Percentiles rank a stretch among this genome's conserved stretches.
These are phyloP conservation scores for Nematolebias whitei DNA, from an alignment of 2,113 vertebrate genomes.

Conservation along the genomic window DNA sequence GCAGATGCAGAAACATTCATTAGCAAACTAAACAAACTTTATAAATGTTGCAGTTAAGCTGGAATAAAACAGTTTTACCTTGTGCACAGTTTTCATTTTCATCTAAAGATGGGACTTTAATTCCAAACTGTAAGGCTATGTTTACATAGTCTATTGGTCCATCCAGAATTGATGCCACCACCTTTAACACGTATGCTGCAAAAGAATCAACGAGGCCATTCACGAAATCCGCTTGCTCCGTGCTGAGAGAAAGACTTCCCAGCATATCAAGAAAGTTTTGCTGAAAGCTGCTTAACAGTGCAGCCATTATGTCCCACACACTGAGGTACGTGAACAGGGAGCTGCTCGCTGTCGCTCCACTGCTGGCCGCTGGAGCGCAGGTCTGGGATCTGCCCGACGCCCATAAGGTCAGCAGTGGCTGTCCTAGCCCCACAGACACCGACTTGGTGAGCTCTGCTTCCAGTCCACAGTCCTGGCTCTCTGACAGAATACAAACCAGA, in stretches of 20 bases:
- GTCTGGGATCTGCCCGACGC: conserved; percentile 62
- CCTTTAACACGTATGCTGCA: conserved; percentile 47
- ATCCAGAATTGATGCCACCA: conserved; percentile 52
- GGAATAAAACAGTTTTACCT: conserved; percentile 60
- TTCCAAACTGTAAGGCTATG: conserved; percentile 75
- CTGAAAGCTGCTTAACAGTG: conserved; percentile 35
- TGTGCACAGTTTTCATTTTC: conserved; percentile 68
- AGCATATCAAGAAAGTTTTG: conserved; percentile 55
- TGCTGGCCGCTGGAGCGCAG: conserved; percentile 31
- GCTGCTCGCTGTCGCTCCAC: not conserved
- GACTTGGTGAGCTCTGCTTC: conserved; percentile 69
- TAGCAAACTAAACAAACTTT: too few relatives aligned
- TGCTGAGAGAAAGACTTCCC: conserved; percentile 54
- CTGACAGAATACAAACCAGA: conserved; percentile 72
- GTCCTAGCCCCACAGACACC: conserved; percentile 49
- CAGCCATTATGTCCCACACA: conserved; percentile 3
- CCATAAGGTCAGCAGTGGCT: conserved; percentile 52
- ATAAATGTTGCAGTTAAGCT: not conserved
- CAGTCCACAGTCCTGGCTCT: conserved; percentile 69
- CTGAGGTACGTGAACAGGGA: conserved; percentile 44
- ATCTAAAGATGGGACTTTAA: conserved; percentile 67
- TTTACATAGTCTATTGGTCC: conserved; percentile 68
- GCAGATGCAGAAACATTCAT: not conserved
- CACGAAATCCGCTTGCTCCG: conserved; percentile 44
- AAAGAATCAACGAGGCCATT: conserved; percentile 56